Conservation (phyloP, 2,888 invertebrate species). For the Paralinhomoeus sp. region DNA sequence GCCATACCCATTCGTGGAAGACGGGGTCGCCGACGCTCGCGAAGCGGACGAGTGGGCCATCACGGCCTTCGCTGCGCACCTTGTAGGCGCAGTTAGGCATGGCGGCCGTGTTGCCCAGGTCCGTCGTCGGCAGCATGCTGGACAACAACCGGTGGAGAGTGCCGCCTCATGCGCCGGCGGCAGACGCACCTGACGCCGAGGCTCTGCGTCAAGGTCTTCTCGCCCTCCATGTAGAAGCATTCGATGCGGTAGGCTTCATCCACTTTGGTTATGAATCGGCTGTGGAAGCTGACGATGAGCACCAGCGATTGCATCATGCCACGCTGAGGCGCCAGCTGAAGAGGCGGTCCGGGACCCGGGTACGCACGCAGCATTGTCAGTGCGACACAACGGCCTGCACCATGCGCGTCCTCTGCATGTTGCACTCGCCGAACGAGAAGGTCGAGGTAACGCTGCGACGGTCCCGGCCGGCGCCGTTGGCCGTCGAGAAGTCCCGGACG, state of each 20-base stretch:
- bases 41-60: conserved; percentile 2
- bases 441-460: not conserved
- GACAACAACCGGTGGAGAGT: not conserved
- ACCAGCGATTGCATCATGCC: conserved; percentile 7
- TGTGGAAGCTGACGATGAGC: conserved; percentile 5
- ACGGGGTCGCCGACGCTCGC: conserved; percentile 4
- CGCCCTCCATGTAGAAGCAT: conserved; percentile 7
- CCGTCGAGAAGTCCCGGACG: not conserved
- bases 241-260: conserved; percentile 5
- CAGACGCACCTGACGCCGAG: not conserved
- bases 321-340: conserved; percentile 3
- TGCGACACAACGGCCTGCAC: not conserved
- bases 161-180: not conserved
- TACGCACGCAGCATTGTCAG: no score
- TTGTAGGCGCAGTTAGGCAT: conserved; percentile 6
- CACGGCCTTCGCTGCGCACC: not conserved
- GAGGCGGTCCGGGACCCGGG: no score
- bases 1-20: conserved; percentile 6
- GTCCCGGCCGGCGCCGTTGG: not conserved
- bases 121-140: conserved; percentile 5
- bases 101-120: conserved; percentile 2
- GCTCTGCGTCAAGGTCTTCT: conserved; percentile 1
- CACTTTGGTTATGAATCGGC: conserved; percentile 6
- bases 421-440: conserved; percentile 5
- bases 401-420: conserved; percentile 5